Evolutionary conservation across 2,797 vertebrate species (phyloP).

Genomic region (Eleutherodactylus coqui): DNA sequence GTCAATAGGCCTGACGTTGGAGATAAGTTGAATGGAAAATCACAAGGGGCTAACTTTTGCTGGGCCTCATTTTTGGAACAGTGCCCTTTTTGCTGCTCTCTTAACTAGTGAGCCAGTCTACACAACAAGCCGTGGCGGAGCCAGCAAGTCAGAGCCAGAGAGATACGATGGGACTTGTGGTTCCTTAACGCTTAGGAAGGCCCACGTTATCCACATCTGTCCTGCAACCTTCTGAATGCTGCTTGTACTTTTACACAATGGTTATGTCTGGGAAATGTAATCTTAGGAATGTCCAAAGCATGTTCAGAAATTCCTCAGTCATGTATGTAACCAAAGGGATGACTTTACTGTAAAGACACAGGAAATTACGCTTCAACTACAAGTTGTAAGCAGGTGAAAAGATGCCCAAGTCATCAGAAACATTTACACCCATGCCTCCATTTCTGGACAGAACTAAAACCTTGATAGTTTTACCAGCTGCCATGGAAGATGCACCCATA

Average conservation of each 20-base stretch:
- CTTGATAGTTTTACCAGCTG: not conserved
- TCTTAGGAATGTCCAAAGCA: constrained; percentile 28
- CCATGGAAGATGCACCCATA: not conserved
- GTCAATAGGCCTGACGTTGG: constrained; percentile 61
- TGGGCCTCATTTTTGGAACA: constrained; percentile 16
- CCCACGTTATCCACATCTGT: not conserved
- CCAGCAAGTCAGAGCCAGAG: not conserved
- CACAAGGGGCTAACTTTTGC: not conserved
- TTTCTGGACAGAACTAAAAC: not conserved
- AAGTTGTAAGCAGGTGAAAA: constrained; percentile 29
- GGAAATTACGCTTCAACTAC: constrained; percentile 35
- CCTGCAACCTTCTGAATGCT: no score
- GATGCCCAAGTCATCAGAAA: not conserved
- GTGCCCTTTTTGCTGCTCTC: not conserved
- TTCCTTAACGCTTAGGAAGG: not conserved
- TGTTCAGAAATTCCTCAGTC: constrained; percentile 22
- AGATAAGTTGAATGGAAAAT: constrained; percentile 56
- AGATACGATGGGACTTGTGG: not conserved
- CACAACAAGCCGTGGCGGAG: not conserved
- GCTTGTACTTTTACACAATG: not conserved
- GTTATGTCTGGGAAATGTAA: constrained; percentile 2
- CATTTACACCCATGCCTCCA: not conserved
- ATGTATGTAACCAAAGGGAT: constrained; percentile 2
- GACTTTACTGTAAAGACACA: not conserved
- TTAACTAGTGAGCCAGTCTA: not conserved